Percentiles rank a stretch among this genome's conserved stretches.
Evolutionary conservation across 2,797 vertebrate genomes (phyloP).

Genomic region (Rachycentron canadum): DNA sequence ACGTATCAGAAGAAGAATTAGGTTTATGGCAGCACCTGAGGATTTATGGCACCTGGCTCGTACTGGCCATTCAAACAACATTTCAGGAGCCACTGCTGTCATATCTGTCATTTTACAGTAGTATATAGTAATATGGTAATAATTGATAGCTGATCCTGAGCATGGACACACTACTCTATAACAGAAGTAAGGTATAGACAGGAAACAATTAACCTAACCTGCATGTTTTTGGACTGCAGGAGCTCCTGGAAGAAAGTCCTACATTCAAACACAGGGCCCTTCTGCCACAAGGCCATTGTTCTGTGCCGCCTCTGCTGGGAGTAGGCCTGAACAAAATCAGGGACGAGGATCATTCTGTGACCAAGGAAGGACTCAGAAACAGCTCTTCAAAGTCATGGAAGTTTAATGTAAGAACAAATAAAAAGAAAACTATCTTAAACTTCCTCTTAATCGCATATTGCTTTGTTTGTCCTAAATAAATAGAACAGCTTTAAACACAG

Average conservation of each 20-base stretch:
- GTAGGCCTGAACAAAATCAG: neutral
- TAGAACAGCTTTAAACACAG: neutral
- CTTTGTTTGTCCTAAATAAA: conserved; percentile 11
- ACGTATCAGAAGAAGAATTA: too few species aligned
- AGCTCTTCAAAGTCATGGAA: neutral
- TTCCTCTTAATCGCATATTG: neutral
- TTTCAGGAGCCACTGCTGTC: too few species aligned
- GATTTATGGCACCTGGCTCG: too few species aligned
- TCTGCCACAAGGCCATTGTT: neutral
- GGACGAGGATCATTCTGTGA: neutral
- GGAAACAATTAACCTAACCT: neutral
- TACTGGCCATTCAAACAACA: too few species aligned
- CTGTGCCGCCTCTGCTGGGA: neutral
- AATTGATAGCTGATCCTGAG: too few species aligned
- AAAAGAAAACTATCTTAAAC: neutral
- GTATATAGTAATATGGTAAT: too few species aligned
- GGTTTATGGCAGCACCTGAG: too few species aligned
- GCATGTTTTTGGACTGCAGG: neutral
- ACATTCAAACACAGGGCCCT: neutral
- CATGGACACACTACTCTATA: too few species aligned
- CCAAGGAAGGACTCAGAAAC: neutral
- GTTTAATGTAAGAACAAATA: neutral
- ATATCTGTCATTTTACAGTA: too few species aligned
- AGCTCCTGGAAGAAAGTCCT: neutral
- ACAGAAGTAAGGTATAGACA: neutral